Base-by-base conservation (phyloP, 2,888 invertebrate genomes). In the Tyria jacobaeae region DNA sequence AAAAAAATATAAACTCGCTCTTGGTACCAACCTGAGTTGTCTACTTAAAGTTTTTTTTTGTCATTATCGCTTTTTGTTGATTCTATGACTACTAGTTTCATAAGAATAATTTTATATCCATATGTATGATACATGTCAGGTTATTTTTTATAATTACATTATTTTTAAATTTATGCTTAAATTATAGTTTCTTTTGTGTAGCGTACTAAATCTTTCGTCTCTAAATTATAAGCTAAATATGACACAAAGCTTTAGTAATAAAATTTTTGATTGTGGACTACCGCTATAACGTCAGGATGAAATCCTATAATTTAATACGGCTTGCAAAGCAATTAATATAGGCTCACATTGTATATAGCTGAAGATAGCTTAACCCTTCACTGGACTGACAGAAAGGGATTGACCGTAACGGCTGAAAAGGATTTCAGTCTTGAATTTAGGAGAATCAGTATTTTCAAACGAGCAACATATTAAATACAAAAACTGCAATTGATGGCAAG, bases 341-440 rank as follows among this genome's bases (percentile, higher is more conserved):
- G 41, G 47, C 39, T 47, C 27, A 53, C 52, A 17, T 47, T 57
- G 51, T 53, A 31, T 54, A 25, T 52, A 27, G 44, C n/a, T n/a
- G n/a, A 27, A 27, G 27, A 52, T 44, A 48, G 57, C 62, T 62
- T 57, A 53, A 57, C 53, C 57, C 50, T 52, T 62, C 52, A 62
- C n/a, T 52, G 21, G 17, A 34, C 41, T 60, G 49, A 44, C 44
- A 44, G 44, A 60, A 27, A 34, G 21, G 35, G 44, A 51, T n/a
- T 60, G 3, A 56, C 48, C 17, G 35, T 37, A 34, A 34, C 12
- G 52, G 44, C 35, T 21, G n/a, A 6, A 53, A 27, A 6, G 5
- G 44, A 60, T 50, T 55, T 55, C 44, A 60, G 56, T n/a, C n/a
- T n/a, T 50, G 41, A 60, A 60, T 39, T 47, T 53, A 21, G 21